Percentiles rank a stretch among this genome's conserved stretches.
phyloP scores from a whole-genome alignment of 2,797 vertebrate species.

The Muscicapa striata region DNA sequence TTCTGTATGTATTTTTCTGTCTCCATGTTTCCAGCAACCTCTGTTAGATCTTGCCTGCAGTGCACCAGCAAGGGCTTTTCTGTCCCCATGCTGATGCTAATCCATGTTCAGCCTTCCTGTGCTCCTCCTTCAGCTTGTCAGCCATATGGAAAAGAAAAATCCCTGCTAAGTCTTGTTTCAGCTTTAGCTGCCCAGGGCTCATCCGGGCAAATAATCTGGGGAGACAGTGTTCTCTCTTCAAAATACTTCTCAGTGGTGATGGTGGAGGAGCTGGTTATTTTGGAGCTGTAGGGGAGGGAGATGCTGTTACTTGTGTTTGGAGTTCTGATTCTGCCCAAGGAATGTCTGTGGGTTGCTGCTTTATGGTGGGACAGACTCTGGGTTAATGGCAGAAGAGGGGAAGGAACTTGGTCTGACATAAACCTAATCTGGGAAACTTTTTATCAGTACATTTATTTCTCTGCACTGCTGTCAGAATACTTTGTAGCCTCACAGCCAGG shows the following conservation, averaged over 20 bases:
- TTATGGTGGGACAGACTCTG: neutral
- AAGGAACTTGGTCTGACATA: neutral
- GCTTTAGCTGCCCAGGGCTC: neutral
- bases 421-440: neutral
- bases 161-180: neutral
- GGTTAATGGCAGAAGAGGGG: neutral
- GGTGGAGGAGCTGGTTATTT: neutral
- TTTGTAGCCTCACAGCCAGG: neutral
- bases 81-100: rapidly evolving
- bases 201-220: neutral
- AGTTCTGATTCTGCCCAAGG: neutral
- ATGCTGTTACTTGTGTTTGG: neutral
- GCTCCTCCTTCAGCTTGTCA: neutral
- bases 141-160: neutral
- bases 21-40: neutral
- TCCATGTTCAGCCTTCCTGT: neutral
- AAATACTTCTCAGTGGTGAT: neutral
- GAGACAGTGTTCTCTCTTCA: neutral
- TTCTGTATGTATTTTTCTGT: neutral
- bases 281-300: neutral
- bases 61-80: neutral
- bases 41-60: neutral
- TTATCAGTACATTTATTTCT: neutral
- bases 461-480: neutral
- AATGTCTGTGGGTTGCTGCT: neutral